These are phyloP conservation scores for Drosophila orena DNA, from an alignment of 1,140 invertebrate species.

Conservation along the genomic window DNA sequence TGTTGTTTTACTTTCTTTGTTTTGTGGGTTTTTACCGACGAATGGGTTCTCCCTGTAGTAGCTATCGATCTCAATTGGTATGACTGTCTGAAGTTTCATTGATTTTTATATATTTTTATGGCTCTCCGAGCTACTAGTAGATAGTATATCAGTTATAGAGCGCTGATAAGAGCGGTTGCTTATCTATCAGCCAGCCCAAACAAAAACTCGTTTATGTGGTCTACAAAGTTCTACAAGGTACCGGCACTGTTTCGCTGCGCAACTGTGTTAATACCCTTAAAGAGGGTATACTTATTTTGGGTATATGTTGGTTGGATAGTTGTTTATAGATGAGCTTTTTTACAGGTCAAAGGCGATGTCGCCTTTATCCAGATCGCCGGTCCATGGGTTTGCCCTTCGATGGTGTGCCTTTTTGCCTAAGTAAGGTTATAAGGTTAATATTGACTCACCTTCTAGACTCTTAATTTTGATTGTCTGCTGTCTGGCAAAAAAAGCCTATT, in stretches of 20 bases:
- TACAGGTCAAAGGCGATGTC: too few species aligned
- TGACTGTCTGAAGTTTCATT: conserved; percentile 65
- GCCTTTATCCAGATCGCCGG: background rate
- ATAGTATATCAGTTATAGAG: conserved; percentile 47
- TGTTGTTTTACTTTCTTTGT: conserved; percentile 9
- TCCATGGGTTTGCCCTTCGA: conserved; percentile 1
- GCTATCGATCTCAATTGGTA: conserved; percentile 67
- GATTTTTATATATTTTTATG: conserved; percentile 72
- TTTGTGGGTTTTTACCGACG: conserved; percentile 10
- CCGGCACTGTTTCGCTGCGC: conserved; percentile 32
- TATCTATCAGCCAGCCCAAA: conserved; percentile 43
- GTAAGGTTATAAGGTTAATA: too few species aligned
- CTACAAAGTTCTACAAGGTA: conserved; percentile 46
- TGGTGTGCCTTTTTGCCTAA: background rate
- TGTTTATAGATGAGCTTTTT: too few species aligned
- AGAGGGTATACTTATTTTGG: background rate
- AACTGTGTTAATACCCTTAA: conserved; percentile 22
- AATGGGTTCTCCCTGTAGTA: conserved; percentile 55
- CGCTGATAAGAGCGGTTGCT: conserved; percentile 40
- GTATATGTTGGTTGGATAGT: too few species aligned
- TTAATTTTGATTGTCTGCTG: conserved; percentile 32
- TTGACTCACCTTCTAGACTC: conserved; percentile 1
- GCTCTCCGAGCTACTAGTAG: conserved; percentile 30
- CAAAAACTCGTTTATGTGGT: conserved; percentile 50
- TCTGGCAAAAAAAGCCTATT: conserved; percentile 4